Evolutionary conservation across 1,140 invertebrate genomes (phyloP).

Genomic region (Macrobrachium rosenbergii): DNA sequence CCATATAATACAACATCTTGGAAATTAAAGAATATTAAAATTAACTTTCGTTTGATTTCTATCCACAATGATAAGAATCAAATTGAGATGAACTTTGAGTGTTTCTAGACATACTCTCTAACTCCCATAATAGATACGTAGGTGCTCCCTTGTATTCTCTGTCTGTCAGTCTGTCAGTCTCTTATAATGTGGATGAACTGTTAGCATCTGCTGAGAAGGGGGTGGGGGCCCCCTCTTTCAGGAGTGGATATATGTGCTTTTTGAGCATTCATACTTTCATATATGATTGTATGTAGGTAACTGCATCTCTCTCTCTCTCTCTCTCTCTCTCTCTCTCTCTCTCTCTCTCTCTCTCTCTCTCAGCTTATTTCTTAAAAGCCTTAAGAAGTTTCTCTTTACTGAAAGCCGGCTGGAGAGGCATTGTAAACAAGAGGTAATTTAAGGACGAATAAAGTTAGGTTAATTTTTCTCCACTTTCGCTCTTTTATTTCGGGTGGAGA

Average conservation of each 20-base stretch:
- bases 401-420: neutral
- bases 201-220: too few species aligned
- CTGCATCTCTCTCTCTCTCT: neutral
- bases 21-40: too few species aligned
- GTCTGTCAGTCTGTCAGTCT: neutral
- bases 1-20: too few species aligned
- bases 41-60: too few species aligned
- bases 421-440: neutral
- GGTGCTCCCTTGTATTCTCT: neutral
- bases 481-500: neutral
- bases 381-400: neutral
- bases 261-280: too few species aligned
- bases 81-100: too few species aligned
- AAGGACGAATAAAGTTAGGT: neutral
- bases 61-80: too few species aligned
- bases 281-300: too few species aligned
- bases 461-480: too few species aligned
- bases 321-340: constrained; percentile 2
- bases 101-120: neutral
- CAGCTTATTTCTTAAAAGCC: neutral
- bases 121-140: neutral
- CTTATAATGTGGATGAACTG: too few species aligned
- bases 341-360: neutral
- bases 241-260: too few species aligned
- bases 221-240: too few species aligned